Base-by-base conservation (phyloP, 23 tunicate species). In the Ascidia mentula region DNA sequence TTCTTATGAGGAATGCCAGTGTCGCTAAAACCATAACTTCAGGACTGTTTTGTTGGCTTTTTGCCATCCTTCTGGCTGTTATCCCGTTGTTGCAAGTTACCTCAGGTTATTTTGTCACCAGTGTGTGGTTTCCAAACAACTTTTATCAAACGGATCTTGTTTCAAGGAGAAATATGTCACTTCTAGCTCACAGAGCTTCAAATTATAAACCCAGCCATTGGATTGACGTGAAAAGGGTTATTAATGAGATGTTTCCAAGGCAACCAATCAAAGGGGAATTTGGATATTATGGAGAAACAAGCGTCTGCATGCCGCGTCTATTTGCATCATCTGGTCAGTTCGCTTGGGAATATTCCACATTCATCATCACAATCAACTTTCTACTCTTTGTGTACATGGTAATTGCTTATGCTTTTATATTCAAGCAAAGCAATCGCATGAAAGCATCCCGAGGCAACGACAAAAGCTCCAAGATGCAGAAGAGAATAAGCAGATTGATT, bases 231-330 rank as follows among this genome's bases (percentile, higher is more conserved):
- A 13, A 73, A 31, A 34, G 18, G 7, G 45, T 9, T 33, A 40
- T 82, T 31, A 6, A 40, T 4, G 17, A 34, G 0, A 72, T 46
- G 15, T 73, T 73, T 73, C 79, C 86, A 31, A 26, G 37, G 20
- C 12, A 46, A 5, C 7, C 40, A 32, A 60, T 77, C 1, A 45
- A 71, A 9, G 78, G 81, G 8, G 75, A 75, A 36, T 76, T 84
- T 69, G 87, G 87, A 38, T 84, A 84, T 40, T 84, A 75, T 72
- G 81, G 87, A 15, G 81, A 84, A 84, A 76, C 87, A 37, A 84
- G 81, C 61, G 75, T 84, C 26, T 84, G 87, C 34, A 59, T 84
- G 81, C 87, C 87, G 46, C 38, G 87, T 45, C 76, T 84, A 3
- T 84, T 42, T 40, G 75, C 69, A 26, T 32, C 38, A 38, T 18